These are phyloP conservation scores for Meteorus sp. DNA, from an alignment of 1,140 invertebrate genomes.

Conservation along the genomic window DNA sequence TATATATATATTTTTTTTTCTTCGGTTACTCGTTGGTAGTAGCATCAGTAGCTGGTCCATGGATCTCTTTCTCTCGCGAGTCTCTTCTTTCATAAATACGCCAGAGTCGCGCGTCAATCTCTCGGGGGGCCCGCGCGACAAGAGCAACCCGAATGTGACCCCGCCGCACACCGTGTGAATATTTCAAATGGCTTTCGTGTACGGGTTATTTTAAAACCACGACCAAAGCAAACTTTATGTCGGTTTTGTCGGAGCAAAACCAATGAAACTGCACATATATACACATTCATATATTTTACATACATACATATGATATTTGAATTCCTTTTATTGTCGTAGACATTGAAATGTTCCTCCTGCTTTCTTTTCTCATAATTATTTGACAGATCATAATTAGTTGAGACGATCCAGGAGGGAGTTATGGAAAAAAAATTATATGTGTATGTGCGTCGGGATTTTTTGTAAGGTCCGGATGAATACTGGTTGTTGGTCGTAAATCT, in stretches of 20 bases:
- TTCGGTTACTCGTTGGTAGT: too few species aligned
- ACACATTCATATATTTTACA: not conserved
- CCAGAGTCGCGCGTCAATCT: slow-evolving; percentile 21
- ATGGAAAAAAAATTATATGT: slow-evolving; percentile 7
- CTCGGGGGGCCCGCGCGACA: not conserved
- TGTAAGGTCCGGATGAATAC: slow-evolving; percentile 24
- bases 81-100: slow-evolving; percentile 10
- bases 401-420: not conserved
- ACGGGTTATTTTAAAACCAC: slow-evolving; percentile 19
- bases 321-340: not conserved
- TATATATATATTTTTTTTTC: not conserved
- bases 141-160: too few species aligned
- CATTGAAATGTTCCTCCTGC: not conserved
- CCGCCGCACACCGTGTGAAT: slow-evolving; percentile 46
- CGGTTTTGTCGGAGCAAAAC: not conserved
- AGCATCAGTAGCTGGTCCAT: too few species aligned
- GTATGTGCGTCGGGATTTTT: slow-evolving; percentile 26
- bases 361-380: not conserved
- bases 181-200: slow-evolving; percentile 37
- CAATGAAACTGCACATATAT: slow-evolving; percentile 3
- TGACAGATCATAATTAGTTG: not conserved
- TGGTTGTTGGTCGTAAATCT: slow-evolving; percentile 37
- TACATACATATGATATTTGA: not conserved
- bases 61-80: not conserved
- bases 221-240: slow-evolving; percentile 51